phyloP scores from a whole-genome alignment of 1,140 invertebrate genomes.

The Aphidius ervi region DNA sequence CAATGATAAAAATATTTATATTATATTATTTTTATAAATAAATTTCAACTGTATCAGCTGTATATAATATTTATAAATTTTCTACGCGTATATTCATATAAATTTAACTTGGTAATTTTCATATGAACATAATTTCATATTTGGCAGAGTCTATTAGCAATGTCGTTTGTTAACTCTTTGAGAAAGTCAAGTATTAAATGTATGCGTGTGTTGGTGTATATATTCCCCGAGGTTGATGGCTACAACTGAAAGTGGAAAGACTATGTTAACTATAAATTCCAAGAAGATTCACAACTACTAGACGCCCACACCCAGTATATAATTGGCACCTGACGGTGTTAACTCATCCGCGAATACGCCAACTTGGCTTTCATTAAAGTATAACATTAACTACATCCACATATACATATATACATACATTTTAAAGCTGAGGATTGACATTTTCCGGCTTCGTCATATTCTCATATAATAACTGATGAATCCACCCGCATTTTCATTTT shows the following conservation, averaged over 20 bases:
- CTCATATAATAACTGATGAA: too few relatives aligned
- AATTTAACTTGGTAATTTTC: conserved; percentile 4
- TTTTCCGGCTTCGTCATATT: too few relatives aligned
- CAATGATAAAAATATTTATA: conserved; percentile 10
- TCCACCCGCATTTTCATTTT: too few relatives aligned
- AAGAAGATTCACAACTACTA: conserved; percentile 9
- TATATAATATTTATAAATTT: too few relatives aligned
- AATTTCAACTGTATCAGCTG: neutral
- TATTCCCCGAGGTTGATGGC: neutral
- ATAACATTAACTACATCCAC: too few relatives aligned
- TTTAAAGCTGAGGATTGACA: too few relatives aligned
- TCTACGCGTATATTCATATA: neutral
- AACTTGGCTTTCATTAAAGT: neutral
- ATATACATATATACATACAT: too few relatives aligned
- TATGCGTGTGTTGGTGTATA: conserved; percentile 8
- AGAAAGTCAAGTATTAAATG: neutral
- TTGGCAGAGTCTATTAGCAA: conserved; percentile 18
- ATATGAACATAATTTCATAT: conserved; percentile 9
- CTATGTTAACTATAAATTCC: conserved; percentile 14
- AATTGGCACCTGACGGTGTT: conserved; percentile 20
- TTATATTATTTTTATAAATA: neutral
- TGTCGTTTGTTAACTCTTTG: conserved; percentile 14
- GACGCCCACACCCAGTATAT: conserved; percentile 1
- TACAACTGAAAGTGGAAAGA: too few relatives aligned
- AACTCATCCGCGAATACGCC: conserved; percentile 7